These are phyloP conservation scores for Netelia melanura DNA, from an alignment of 2,888 invertebrate species.

Conservation along the genomic window DNA sequence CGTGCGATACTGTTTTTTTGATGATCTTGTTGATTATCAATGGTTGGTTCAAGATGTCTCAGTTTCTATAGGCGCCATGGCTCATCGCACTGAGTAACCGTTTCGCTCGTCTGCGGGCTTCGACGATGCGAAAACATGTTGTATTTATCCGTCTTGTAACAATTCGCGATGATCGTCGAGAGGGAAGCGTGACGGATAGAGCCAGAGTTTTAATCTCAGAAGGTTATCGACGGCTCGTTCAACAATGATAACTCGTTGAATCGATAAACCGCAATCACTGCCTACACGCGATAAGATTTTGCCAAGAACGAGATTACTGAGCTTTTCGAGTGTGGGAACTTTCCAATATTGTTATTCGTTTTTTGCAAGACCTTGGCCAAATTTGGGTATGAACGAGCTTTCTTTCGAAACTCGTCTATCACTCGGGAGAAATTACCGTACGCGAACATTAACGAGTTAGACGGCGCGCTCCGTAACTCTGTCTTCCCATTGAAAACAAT, in stretches of 20 bases:
- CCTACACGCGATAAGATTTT: constrained; percentile 30
- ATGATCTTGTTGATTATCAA: not conserved
- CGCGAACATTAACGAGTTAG: not conserved
- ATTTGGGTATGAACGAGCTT: constrained; percentile 29
- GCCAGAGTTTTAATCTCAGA: constrained; percentile 36
- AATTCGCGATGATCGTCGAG: constrained; percentile 25
- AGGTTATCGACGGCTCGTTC: constrained; percentile 48
- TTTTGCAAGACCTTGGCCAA: constrained; percentile 3
- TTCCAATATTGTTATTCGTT: constrained; percentile 15
- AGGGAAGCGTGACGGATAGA: not conserved
- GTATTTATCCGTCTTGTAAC: constrained; percentile 14
- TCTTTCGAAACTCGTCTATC: constrained; percentile 48
- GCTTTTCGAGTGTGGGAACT: constrained; percentile 10
- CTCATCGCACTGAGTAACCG: not conserved
- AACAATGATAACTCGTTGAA: constrained; percentile 31
- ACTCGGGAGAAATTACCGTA: constrained; percentile 4
- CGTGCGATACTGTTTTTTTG: not conserved
- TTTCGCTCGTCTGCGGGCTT: constrained; percentile 14
- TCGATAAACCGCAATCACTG: constrained; percentile 51
- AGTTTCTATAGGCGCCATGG: constrained; percentile 6
- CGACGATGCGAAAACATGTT: constrained; percentile 19
- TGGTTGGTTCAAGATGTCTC: not conserved
- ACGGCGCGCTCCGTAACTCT: not conserved
- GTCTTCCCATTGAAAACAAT: constrained; percentile 59
- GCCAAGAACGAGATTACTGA: constrained; percentile 26